Conservation (phyloP, 2,113 vertebrate genomes). For the Petroica traversi region DNA sequence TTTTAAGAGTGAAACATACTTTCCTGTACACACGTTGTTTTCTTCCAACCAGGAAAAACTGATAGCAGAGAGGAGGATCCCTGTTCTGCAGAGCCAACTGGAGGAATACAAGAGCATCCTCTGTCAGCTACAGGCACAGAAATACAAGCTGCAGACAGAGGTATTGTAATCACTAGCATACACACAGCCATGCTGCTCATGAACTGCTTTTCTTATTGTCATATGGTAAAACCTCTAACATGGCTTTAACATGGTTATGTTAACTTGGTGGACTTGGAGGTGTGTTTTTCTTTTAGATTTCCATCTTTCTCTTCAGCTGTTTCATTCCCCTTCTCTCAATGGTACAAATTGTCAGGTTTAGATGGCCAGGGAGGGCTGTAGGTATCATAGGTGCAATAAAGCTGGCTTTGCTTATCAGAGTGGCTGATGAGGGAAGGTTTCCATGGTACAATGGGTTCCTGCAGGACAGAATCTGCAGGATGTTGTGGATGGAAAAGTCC, state of each 20-base stretch:
- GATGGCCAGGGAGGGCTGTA: background rate
- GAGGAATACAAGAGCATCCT: constrained; percentile 88
- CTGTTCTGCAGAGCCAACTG: constrained; percentile 82
- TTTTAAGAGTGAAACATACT: background rate
- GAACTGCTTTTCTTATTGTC: background rate
- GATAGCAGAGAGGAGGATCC: constrained; percentile 80
- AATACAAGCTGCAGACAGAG: constrained; percentile 86
- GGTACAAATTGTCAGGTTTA: background rate
- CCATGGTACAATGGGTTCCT: background rate
- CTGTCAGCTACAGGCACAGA: constrained; percentile 86
- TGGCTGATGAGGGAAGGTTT: background rate
- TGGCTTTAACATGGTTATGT: background rate
- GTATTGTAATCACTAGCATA: constrained; percentile 48
- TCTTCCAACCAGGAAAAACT: constrained; percentile 80
- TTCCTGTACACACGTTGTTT: background rate
- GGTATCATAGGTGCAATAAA: rapidly evolving
- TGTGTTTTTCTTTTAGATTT: background rate
- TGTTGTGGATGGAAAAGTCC: background rate
- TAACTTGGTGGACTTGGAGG: background rate
- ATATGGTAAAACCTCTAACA: background rate
- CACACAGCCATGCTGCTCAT: background rate
- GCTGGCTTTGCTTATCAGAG: background rate
- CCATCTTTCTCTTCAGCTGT: background rate
- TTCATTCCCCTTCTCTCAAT: background rate
- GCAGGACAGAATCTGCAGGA: background rate